Conservation (phyloP, 2,888 invertebrate genomes). For the Dioctria linearis region DNA sequence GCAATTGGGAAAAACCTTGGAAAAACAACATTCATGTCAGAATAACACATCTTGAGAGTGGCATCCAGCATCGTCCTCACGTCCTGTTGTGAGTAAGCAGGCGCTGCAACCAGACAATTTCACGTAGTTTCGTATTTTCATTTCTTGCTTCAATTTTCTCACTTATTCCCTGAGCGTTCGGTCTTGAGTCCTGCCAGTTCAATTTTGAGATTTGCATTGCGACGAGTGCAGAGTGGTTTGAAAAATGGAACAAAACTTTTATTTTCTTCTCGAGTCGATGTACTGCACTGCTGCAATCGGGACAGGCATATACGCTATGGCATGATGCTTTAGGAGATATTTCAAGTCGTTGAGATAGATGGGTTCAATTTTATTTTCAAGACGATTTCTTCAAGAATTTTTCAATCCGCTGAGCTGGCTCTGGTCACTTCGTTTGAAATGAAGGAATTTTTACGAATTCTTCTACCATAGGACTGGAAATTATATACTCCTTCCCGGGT, state of each 20-base stretch:
- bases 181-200: background rate
- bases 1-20: slow-evolving; percentile 15
- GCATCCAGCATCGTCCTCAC: background rate
- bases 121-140: slow-evolving; percentile 30
- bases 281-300: no score
- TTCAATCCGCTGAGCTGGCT: slow-evolving; percentile 20
- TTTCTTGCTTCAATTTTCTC: background rate
- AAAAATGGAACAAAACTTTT: no score
- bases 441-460: slow-evolving; percentile 22
- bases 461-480: no score
- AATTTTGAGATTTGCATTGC: slow-evolving; percentile 24
- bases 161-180: background rate
- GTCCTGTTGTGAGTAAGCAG: no score
- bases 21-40: background rate
- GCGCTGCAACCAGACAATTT: slow-evolving; percentile 15
- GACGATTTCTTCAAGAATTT: slow-evolving; percentile 11
- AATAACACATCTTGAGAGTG: background rate
- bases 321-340: background rate
- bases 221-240: background rate
- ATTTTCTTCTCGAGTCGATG: no score
- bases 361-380: slow-evolving; percentile 29
- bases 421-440: background rate
- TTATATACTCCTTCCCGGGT: no score
- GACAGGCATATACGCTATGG: no score
- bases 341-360: slow-evolving; percentile 22